phyloP scores from a whole-genome alignment of 2,888 invertebrate species.

The Drosophila neutralis region DNA sequence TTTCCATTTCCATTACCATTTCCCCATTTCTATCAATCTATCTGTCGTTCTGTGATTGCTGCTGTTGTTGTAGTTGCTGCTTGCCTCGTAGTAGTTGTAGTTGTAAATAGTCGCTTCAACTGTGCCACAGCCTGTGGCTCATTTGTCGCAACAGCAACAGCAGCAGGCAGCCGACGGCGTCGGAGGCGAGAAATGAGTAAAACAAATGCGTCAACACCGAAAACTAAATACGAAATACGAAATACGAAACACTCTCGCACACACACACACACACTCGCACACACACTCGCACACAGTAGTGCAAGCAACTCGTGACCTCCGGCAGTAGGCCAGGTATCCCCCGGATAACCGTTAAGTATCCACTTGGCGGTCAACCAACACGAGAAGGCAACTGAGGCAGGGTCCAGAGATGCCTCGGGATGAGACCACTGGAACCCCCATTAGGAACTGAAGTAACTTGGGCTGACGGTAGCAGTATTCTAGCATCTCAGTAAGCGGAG shows the following conservation, averaged over 20 bases:
- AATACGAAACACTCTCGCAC: conserved; percentile 34
- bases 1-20: conserved; percentile 52
- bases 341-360: no score
- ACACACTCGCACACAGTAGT: no score
- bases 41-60: conserved; percentile 55
- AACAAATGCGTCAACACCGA: conserved; percentile 81
- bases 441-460: no score
- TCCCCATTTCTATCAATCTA: conserved; percentile 34
- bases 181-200: conserved; percentile 60
- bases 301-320: no score
- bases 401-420: no score
- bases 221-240: conserved; percentile 60
- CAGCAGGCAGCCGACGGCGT: conserved; percentile 7
- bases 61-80: conserved; percentile 18
- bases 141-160: conserved; percentile 63
- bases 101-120: conserved; percentile 62
- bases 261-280: neutral
- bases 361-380: no score
- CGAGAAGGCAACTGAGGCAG: no score
- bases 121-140: conserved; percentile 68
- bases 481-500: no score
- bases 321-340: no score
- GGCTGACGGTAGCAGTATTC: no score
- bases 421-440: no score
- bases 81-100: conserved; percentile 8